These are phyloP conservation scores for Phrynocephalus guinanensis DNA, from an alignment of 2,797 vertebrate species.

Conservation along the genomic window DNA sequence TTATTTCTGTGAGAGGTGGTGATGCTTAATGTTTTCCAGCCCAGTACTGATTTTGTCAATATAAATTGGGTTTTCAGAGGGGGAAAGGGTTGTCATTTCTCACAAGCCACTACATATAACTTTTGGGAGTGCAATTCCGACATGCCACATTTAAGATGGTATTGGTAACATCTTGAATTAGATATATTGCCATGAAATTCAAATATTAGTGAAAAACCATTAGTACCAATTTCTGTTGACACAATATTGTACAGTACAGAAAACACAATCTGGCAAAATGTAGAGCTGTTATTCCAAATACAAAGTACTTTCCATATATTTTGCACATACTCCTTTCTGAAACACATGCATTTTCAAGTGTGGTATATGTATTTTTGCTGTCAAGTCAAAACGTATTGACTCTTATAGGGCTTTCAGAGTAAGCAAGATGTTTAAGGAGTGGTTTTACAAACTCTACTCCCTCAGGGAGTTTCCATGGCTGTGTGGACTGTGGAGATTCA, in stretches of 20 bases:
- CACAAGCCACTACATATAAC: not conserved
- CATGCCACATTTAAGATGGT: not conserved
- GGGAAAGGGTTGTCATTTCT: not conserved
- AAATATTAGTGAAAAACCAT: not conserved
- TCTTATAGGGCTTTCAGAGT: no score
- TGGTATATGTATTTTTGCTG: no score
- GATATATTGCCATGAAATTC: not conserved
- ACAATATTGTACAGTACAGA: not conserved
- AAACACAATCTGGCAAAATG: not conserved
- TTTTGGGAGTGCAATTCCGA: not conserved
- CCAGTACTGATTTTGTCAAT: no score
- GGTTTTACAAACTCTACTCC: no score
- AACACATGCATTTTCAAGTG: not conserved
- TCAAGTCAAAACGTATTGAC: no score
- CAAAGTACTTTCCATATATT: not conserved
- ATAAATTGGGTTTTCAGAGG: no score
- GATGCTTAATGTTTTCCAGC: no score
- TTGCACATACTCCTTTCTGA: not conserved
- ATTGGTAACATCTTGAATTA: not conserved
- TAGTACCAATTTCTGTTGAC: not conserved
- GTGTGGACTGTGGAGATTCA: no score
- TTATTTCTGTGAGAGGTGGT: no score
- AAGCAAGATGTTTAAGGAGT: no score
- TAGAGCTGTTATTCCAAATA: not conserved
- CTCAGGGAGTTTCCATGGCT: no score